These are phyloP conservation scores for Scarus forsteni DNA, from an alignment of 2,797 vertebrate genomes.

Conservation along the genomic window DNA sequence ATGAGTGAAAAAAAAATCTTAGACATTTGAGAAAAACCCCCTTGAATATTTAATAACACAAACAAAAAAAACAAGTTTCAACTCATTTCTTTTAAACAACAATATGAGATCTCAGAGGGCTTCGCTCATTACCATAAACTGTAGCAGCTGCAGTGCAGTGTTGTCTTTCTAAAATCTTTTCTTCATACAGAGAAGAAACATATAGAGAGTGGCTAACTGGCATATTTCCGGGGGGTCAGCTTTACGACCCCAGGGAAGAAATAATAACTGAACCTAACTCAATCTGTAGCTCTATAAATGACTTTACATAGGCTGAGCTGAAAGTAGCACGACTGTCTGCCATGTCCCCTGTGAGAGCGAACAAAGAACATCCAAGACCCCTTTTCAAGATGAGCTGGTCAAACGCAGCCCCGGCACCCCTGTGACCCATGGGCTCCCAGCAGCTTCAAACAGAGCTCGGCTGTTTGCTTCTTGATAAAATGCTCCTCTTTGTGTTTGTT, in stretches of 20 bases:
- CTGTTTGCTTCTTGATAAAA: constrained; percentile 83
- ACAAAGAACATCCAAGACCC: constrained; percentile 78
- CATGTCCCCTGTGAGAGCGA: constrained; percentile 59
- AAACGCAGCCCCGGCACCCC: constrained; percentile 72
- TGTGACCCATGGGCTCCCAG: constrained; percentile 72
- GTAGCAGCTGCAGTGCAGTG: background rate
- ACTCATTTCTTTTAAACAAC: background rate
- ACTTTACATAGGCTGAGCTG: constrained; percentile 56
- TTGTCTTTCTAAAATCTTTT: constrained; percentile 17
- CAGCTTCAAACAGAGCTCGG: constrained; percentile 76
- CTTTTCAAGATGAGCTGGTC: constrained; percentile 80
- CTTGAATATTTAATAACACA: background rate
- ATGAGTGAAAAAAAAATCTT: background rate
- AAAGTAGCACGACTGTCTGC: constrained; percentile 58
- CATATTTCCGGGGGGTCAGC: constrained; percentile 53
- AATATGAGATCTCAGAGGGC: background rate
- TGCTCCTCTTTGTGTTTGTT: constrained; percentile 81
- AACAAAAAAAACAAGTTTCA: background rate
- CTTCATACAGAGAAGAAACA: constrained; percentile 12
- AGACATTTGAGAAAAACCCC: too few species aligned
- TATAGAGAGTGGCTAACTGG: constrained; percentile 28
- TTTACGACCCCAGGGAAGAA: constrained; percentile 48
- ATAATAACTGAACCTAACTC: constrained; percentile 62
- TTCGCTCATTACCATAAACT: background rate
- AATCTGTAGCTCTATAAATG: constrained; percentile 56